Percentiles rank a stretch among this genome's conserved stretches.
Conservation (phyloP, 2,113 vertebrate species). For the Perognathus longimembris region DNA sequence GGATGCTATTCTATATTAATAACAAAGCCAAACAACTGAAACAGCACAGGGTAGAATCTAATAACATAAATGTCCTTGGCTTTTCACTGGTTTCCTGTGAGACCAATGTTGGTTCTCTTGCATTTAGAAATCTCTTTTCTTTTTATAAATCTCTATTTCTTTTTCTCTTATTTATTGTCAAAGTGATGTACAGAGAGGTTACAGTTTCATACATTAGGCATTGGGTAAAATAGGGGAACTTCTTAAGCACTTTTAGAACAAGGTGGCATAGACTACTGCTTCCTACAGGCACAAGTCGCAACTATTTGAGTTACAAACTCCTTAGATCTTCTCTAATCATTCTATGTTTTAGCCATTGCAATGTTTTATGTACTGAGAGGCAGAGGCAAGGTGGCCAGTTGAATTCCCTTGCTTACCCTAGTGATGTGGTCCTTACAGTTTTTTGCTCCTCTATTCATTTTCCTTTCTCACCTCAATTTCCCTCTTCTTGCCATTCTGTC, state of each 20-base stretch:
- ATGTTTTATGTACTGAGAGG: neutral
- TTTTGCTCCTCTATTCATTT: no score
- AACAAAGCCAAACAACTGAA: neutral
- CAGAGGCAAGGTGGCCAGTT: neutral
- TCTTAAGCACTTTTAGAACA: neutral
- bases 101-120: neutral
- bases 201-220: neutral
- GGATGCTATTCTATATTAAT: neutral
- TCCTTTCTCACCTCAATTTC: neutral
- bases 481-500: neutral
- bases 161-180: no score
- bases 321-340: neutral
- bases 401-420: neutral
- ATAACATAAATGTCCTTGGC: neutral
- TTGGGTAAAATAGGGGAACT: neutral
- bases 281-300: neutral
- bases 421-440: rapidly evolving
- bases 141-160: neutral
- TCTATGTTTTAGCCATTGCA: neutral
- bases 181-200: no score
- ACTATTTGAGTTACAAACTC: neutral
- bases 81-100: neutral
- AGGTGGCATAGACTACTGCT: neutral
- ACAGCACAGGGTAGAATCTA: neutral
- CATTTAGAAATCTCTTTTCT: neutral